Base-by-base conservation (phyloP, 2,888 invertebrate genomes). In the Trilocha varians region DNA sequence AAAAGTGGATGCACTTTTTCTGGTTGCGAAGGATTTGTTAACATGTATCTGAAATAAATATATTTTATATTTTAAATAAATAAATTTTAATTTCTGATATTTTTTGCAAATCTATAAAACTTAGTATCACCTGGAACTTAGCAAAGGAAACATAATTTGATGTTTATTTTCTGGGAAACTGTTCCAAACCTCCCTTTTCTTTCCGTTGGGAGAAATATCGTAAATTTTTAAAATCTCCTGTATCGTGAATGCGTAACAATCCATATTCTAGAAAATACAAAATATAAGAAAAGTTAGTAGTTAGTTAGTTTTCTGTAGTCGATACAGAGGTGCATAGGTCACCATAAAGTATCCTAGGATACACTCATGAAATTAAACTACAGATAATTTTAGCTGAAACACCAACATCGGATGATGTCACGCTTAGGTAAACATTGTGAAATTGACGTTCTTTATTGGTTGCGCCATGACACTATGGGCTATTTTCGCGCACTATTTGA, bases 211-310 rank as follows among this genome's bases (percentile, higher is more conserved):
- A 1, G 91, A 90, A 45, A 94, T 91, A 13, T 90, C 89, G 51
- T 91, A 91, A 1, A 88, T 87, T 58, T 91, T 91, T 36, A 94
- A 71, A 49, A 93, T 92, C 65, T 93, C 94, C 75, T 94, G 90
- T 58, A 95, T 94, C 0, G 93, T 94, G 45, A 94, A 68, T 0
- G 94, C 91, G 62, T 93, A 93, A 55, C 91, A 90, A 62, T 94
- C 93, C 85, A 93, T 92, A 53, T 91, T 91, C 87, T 90, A 67
- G 11, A 54, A 51, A 37, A 36, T 38, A 38, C 15, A 14, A 6
- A 13, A 3, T 6, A 15, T 2, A 1, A 13, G 35, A 32, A 65
- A 59, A 17, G 34, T 46, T 17, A 38, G 14, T n/a, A n/a, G n/a
- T n/a, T n/a, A n/a, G n/a, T n/a, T n/a, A n/a, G n/a, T n/a, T n/a